These are phyloP conservation scores for Cosmia trapezina DNA, from an alignment of 2,888 invertebrate genomes.

Conservation along the genomic window DNA sequence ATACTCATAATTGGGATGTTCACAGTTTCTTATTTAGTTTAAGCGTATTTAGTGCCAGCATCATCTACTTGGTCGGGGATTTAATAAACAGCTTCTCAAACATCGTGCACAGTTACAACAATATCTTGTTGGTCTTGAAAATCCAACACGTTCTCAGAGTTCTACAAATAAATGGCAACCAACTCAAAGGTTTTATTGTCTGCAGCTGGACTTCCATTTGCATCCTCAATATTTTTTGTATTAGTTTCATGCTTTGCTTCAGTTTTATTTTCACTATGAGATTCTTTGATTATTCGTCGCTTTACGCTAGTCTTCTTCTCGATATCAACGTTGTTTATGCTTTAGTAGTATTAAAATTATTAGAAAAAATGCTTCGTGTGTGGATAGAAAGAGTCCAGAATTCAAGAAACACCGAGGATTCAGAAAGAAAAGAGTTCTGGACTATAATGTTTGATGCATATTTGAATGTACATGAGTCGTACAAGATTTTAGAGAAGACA, in stretches of 20 bases:
- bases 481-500: conserved; percentile 3
- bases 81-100: neutral
- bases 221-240: neutral
- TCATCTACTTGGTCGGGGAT: neutral
- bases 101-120: neutral
- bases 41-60: neutral
- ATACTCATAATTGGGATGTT: too few relatives aligned
- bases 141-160: conserved; percentile 10
- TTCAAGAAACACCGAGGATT: neutral
- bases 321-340: conserved; percentile 10
- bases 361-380: conserved; percentile 4
- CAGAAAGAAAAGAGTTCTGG: conserved; percentile 4
- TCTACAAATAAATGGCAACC: neutral
- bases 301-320: neutral
- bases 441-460: conserved; percentile 3
- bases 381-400: neutral
- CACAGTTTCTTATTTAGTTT: neutral
- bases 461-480: conserved; percentile 5
- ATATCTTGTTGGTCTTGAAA: neutral
- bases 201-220: neutral
- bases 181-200: neutral
- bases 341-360: conserved; percentile 1
- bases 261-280: neutral
- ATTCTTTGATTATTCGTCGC: neutral
- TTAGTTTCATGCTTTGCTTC: neutral